These are phyloP conservation scores for Spodoptera picta DNA, from an alignment of 2,888 invertebrate species.

Conservation along the genomic window DNA sequence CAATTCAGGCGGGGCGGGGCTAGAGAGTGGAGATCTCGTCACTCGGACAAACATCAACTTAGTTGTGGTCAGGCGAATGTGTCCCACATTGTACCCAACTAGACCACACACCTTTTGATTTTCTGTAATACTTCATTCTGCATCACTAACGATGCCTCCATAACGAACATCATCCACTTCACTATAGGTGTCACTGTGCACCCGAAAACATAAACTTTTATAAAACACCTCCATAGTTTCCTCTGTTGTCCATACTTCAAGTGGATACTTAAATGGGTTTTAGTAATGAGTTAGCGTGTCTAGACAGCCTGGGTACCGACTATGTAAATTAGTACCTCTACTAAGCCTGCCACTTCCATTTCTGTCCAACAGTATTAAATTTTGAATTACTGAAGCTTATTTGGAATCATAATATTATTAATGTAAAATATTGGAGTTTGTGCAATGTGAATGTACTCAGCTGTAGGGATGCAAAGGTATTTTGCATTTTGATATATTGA, in stretches of 20 bases:
- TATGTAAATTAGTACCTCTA: constrained; percentile 52
- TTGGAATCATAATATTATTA: constrained; percentile 17
- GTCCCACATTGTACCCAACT: no score
- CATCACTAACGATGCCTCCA: no score
- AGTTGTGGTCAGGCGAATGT: no score
- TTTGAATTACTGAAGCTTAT: constrained; percentile 35
- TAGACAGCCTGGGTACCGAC: constrained; percentile 65
- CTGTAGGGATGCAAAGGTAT: constrained; percentile 8
- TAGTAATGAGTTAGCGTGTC: constrained; percentile 84
- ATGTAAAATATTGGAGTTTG: constrained; percentile 14
- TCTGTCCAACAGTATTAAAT: constrained; percentile 35
- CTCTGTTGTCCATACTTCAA: constrained; percentile 55
- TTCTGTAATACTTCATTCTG: no score
- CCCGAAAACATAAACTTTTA: not conserved
- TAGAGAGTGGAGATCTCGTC: no score
- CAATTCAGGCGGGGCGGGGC: no score
- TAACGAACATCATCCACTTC: no score
- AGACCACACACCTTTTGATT: no score
- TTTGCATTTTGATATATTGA: constrained; percentile 3
- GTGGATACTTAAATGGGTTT: constrained; percentile 71
- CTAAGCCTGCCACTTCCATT: constrained; percentile 40
- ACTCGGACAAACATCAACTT: no score
- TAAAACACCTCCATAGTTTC: constrained; percentile 53
- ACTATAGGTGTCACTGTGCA: no score
- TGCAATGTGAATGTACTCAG: constrained; percentile 3